Percentiles rank a stretch among this genome's conserved stretches.
phyloP scores from a whole-genome alignment of 2,797 vertebrate species.

The Tauraco hartlaubi region DNA sequence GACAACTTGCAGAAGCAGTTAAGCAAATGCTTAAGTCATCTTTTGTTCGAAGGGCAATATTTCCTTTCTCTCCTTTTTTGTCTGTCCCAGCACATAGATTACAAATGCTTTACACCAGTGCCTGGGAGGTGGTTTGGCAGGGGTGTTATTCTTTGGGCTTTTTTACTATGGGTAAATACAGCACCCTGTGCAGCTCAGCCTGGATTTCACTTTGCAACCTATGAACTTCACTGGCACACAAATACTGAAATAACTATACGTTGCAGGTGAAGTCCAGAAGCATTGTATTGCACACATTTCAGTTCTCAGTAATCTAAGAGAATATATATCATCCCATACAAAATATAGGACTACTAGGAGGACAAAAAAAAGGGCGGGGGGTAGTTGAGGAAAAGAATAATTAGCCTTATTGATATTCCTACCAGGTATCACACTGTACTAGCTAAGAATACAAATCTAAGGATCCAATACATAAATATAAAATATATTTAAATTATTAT shows the following conservation, averaged over 20 bases:
- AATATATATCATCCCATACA: background rate
- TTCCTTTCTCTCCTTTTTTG: background rate
- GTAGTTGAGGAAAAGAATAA: background rate
- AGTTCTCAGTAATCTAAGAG: background rate
- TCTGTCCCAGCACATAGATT: background rate
- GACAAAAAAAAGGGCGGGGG: rapidly evolving
- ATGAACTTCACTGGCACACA: background rate
- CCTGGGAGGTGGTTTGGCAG: too few species aligned
- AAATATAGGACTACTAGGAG: background rate
- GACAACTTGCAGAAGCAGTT: background rate
- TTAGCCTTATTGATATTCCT: background rate
- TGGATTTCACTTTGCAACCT: background rate
- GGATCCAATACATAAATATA: background rate
- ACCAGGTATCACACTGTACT: background rate
- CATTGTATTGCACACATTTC: rapidly evolving
- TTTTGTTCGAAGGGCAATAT: background rate
- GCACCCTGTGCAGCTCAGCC: background rate
- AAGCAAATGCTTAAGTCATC: background rate
- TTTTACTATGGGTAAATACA: background rate
- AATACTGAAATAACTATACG: background rate
- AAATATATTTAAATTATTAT: background rate
- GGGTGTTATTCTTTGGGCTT: too few species aligned
- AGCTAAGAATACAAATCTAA: background rate
- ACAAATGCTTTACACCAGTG: background rate
- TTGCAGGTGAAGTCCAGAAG: background rate